These are phyloP conservation scores for Oxygymnocypris stewartii DNA, from an alignment of 2,113 vertebrate genomes.

Conservation along the genomic window DNA sequence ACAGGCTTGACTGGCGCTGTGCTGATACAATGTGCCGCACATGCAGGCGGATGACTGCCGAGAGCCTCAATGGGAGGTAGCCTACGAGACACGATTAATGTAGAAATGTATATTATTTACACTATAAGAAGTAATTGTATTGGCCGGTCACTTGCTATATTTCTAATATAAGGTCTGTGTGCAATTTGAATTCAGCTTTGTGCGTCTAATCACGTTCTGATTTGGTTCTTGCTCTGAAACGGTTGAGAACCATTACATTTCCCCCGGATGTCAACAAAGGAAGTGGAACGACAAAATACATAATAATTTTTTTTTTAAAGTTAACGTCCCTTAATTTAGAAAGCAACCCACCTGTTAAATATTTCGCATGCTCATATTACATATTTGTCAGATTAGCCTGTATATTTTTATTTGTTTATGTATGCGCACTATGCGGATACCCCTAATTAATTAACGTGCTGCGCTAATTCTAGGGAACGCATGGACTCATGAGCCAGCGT, in stretches of 20 bases:
- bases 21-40: conserved; percentile 28
- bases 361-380: neutral
- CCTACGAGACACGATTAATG: too few species aligned
- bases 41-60: conserved; percentile 19
- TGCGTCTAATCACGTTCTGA: neutral
- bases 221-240: neutral
- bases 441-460: neutral
- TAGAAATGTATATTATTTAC: too few species aligned
- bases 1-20: conserved; percentile 11
- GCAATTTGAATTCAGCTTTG: neutral
- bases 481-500: too few species aligned
- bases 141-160: neutral
- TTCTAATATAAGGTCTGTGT: neutral
- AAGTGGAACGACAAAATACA: neutral
- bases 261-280: neutral
- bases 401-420: neutral
- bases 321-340: neutral
- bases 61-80: neutral
- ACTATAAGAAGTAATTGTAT: neutral
- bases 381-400: neutral
- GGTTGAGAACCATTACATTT: neutral
- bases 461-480: neutral
- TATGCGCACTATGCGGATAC: too few species aligned
- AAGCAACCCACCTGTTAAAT: neutral
- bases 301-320: neutral